Percentiles rank a stretch among this genome's conserved stretches.
These are phyloP conservation scores for Watsonalla cultraria DNA, from an alignment of 2,888 invertebrate genomes.

Conservation along the genomic window DNA sequence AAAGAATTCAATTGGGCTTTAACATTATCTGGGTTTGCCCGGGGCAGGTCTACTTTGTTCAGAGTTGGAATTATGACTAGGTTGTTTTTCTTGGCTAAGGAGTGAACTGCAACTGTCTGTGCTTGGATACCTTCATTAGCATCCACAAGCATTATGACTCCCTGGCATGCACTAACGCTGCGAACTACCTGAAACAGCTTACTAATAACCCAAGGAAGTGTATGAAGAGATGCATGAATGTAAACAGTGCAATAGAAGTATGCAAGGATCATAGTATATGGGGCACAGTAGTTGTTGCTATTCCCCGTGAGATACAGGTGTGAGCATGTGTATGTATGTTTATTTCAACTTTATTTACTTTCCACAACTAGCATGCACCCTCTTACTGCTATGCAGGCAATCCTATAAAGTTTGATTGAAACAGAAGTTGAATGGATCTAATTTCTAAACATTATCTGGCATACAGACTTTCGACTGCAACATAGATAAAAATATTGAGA, in stretches of 20 bases:
- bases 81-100: conserved; percentile 90
- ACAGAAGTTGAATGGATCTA: not conserved
- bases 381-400: no score
- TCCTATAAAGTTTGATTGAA: no score
- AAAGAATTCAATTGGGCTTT: conserved; percentile 86
- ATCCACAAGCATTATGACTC: conserved; percentile 95
- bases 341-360: no score
- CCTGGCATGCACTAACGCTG: conserved; percentile 95
- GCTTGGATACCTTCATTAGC: conserved; percentile 98
- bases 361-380: no score
- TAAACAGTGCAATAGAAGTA: no score
- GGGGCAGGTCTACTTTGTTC: conserved; percentile 97
- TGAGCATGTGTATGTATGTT: no score
- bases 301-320: no score
- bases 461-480: no score
- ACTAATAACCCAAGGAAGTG: conserved; percentile 1
- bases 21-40: conserved; percentile 92
- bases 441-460: not conserved
- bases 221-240: not conserved
- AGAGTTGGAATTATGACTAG: conserved; percentile 93
- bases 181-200: conserved; percentile 81
- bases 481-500: conserved; percentile 2
- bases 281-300: no score
- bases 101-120: conserved; percentile 98
- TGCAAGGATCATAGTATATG: no score